Evolutionary conservation across 1,140 invertebrate species (phyloP), one percentile per base, ranked within the genome.

Genomic region (Drosophila mayri): DNA sequence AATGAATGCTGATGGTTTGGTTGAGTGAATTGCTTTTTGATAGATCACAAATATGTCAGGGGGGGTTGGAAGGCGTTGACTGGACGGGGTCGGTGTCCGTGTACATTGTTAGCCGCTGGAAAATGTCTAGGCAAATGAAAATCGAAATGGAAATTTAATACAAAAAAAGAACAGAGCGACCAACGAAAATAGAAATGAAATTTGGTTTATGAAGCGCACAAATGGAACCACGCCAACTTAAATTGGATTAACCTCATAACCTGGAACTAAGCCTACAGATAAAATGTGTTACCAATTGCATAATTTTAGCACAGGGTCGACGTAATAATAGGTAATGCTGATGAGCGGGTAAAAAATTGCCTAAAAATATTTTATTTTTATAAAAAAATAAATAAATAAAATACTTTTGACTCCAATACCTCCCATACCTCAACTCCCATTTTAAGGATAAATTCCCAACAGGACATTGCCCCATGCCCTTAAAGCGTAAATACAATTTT

Each of bases 1-100:
- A 82, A 75, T 82, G 74, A 85, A 79, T 78, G 61, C 82, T 77
- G 76, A 75, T 66, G 74, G 68, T 70, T 52, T 52, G 62, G 75
- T 82, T 78, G 82, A 85, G 65, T 76, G 82, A 87, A 87, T 86
- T 85, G 83, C 82, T 87, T 79, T 85, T 71, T 87, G 79, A 82
- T 87, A 72, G 74, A 77, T 81, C 75, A 66, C 72, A 76, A 76
- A 76, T 76, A 44, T 76, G 73, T 76, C 72, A 58, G 60, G 32
- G 60, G 32, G 41, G 41, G 55, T 18, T 46, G 32, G 46, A 32
- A 25, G 18, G 25, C 49, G 16, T 11, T 9, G 28, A 12, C 25
- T 25, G 38, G 47, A 6, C 3, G 7, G 22, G 25, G 25, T 12
- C 32, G 37, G 47, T 25, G 12, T 18, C 43, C 64, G 16, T 18